phyloP scores from a whole-genome alignment of 2,113 vertebrate genomes.

The Eclectus roratus region DNA sequence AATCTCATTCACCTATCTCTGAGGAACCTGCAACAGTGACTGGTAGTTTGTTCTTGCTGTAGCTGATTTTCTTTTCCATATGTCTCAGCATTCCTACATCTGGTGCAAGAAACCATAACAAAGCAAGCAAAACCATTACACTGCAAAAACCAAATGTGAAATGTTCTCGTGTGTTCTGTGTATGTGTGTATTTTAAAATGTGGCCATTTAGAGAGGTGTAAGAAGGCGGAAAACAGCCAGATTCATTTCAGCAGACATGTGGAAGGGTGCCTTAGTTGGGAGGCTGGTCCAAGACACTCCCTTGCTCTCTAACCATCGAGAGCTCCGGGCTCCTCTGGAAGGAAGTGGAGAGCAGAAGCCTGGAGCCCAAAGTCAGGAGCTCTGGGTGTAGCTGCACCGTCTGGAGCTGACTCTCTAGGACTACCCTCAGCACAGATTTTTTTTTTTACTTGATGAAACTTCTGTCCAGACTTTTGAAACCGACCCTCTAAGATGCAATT shows the following conservation, averaged over 20 bases:
- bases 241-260: neutral
- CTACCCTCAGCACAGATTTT: neutral
- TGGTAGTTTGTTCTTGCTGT: neutral
- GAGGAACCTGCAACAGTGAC: neutral
- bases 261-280: neutral
- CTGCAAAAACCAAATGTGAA: conserved; percentile 6
- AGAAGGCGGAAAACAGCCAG: conserved; percentile 25
- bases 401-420: neutral
- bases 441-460: neutral
- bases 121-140: conserved; percentile 28
- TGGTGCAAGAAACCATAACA: conserved; percentile 44
- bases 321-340: neutral
- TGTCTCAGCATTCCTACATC: conserved; percentile 26
- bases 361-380: neutral
- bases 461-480: neutral
- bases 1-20: neutral
- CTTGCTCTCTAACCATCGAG: neutral
- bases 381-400: neutral
- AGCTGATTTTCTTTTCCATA: conserved; percentile 21
- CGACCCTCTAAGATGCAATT: neutral
- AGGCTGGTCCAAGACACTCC: neutral
- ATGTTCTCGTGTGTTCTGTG: neutral
- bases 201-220: conserved; percentile 21
- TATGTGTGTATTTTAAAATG: conserved; percentile 11
- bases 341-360: neutral